Percentiles rank a stretch among this genome's conserved stretches.
Conservation (phyloP, 1,140 invertebrate species). For the Neodiprion virginianus region DNA sequence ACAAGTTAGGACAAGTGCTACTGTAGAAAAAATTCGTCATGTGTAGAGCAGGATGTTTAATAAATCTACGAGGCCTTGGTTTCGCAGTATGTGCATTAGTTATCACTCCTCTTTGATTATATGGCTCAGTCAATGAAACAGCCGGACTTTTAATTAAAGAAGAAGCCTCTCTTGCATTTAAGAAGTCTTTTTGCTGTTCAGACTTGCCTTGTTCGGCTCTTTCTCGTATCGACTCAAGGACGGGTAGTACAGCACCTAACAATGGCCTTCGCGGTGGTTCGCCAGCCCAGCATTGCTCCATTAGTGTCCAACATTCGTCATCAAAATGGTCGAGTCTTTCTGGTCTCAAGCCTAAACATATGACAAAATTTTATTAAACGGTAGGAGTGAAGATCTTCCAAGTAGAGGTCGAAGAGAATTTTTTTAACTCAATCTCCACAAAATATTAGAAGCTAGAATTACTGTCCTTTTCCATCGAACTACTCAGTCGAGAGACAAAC, state of each 20-base stretch:
- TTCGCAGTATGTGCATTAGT: slow-evolving; percentile 36
- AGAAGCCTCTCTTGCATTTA: slow-evolving; percentile 30
- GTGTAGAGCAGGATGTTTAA: slow-evolving; percentile 46
- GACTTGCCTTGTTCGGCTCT: slow-evolving; percentile 49
- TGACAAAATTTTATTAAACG: slow-evolving; percentile 28
- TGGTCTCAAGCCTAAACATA: slow-evolving; percentile 70
- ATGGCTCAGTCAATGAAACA: slow-evolving; percentile 48
- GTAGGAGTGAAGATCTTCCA: slow-evolving; percentile 4
- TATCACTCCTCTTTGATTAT: slow-evolving; percentile 53
- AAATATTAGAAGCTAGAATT: slow-evolving; percentile 17
- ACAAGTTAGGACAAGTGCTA: slow-evolving; percentile 47
- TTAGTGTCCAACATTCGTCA: slow-evolving; percentile 83
- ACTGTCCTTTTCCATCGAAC: neutral
- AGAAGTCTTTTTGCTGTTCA: slow-evolving; percentile 32
- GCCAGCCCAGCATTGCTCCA: slow-evolving; percentile 85
- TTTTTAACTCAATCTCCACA: neutral
- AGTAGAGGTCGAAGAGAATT: slow-evolving; percentile 17
- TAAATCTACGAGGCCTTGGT: slow-evolving; percentile 34
- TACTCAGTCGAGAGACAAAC: neutral
- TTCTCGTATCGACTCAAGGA: slow-evolving; percentile 64
- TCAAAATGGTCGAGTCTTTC: slow-evolving; percentile 79
- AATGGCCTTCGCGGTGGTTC: slow-evolving; percentile 79
- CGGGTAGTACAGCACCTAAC: slow-evolving; percentile 77
- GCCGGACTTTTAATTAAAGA: slow-evolving; percentile 38
- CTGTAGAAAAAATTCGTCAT: slow-evolving; percentile 51